Base-by-base conservation (phyloP, 2,888 invertebrate species). In the Hofmannophila pseudospretella region DNA sequence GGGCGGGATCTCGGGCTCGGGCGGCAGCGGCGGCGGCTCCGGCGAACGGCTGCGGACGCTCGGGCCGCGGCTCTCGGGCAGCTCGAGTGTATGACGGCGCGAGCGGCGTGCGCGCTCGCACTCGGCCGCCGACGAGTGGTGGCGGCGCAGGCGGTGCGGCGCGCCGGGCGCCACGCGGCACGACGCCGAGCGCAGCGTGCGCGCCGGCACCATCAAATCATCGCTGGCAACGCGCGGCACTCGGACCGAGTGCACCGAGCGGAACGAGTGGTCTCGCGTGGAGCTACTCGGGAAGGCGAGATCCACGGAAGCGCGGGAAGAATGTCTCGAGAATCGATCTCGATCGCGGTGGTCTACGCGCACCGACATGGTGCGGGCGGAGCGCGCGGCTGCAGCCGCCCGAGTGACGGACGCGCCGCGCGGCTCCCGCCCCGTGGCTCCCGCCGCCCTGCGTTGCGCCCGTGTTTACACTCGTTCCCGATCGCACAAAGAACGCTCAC, bases 271-370 rank as follows among this genome's bases (percentile, higher is more conserved):
- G 32, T 85, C 85, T 30, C 86, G 73, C 45, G 71, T 70, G 19
- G 86, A 75, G 16, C 74, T 67, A 45, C 82, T 77, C 32, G 84
- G 81, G 41, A 72, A 84, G 19, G 84, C 79, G 30, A 77, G 64
- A 51, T 86, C 86, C 32, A 84, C 86, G 31, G 86, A 86, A 62
- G 82, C 85, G 68, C 85, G 85, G 56, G 86, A 85, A 64, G 86
- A 85, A 51, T 86, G 84, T 56, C 86, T 67, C 55, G 86, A 80
- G 54, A 86, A 86, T 54, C 84, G 74, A 51, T 86, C 85, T 46
- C 85, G 81, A 52, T 84, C 85, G 51, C 84, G 81, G 35, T 76
- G 79, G 47, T 84, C 82, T 59, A 71, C 79, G 58, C 86, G 85
- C 63, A 84, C 84, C 64, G 86, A 85, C 86, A 85, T 85, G 64